phyloP scores from a whole-genome alignment of 2,888 invertebrate species.

The Metallyticus violacea region DNA sequence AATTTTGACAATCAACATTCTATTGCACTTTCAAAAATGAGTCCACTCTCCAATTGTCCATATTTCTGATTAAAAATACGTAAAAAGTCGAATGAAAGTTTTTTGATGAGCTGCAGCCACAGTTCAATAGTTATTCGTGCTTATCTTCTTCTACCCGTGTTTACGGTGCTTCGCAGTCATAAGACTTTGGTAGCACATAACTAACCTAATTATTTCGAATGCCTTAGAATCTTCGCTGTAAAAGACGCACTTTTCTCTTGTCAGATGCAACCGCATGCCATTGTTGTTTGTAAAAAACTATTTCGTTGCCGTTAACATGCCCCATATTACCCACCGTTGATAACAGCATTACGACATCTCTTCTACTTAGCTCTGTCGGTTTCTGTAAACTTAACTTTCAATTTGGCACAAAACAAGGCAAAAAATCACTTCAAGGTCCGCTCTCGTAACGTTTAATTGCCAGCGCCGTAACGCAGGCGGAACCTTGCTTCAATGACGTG shows the following conservation, averaged over 20 bases:
- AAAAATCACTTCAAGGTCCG: background rate
- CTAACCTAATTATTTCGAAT: background rate
- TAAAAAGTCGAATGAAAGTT: no score
- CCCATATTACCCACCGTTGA: background rate
- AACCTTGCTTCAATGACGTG: background rate
- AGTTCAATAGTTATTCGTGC: no score
- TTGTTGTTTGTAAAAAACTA: background rate
- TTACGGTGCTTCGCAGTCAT: no score
- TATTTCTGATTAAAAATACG: no score
- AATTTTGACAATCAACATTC: no score
- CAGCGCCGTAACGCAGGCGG: background rate
- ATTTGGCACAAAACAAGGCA: background rate
- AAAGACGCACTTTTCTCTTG: background rate
- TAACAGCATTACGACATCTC: background rate
- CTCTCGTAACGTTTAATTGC: background rate
- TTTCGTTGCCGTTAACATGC: background rate
- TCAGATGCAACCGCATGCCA: background rate
- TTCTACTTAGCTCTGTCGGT: background rate
- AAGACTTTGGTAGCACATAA: no score
- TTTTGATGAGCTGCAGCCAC: no score
- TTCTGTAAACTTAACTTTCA: background rate
- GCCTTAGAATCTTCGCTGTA: background rate
- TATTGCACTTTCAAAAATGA: no score
- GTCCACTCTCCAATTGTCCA: no score
- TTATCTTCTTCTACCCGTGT: no score